Evolutionary conservation across 2,113 vertebrate species (phyloP).

Genomic region (Ochotona curzoniae): DNA sequence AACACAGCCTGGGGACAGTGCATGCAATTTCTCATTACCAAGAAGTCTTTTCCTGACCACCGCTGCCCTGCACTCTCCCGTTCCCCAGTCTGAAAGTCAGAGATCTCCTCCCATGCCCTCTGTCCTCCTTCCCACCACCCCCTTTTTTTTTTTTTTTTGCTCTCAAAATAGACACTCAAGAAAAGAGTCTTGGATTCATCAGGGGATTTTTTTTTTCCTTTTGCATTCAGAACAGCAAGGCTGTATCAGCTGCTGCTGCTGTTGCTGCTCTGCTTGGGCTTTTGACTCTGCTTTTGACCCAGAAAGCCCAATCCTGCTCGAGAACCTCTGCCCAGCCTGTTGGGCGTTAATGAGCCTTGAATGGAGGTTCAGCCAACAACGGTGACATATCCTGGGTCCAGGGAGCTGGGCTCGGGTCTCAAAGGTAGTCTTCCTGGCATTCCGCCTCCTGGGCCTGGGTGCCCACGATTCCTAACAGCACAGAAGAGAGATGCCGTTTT

Average conservation of each 20-base stretch:
- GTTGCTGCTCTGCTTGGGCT: too few species aligned
- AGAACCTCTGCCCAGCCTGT: background rate
- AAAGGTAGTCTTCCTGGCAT: too few species aligned
- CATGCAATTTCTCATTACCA: constrained; percentile 18
- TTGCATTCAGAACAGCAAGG: background rate
- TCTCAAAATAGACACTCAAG: background rate
- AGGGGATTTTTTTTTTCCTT: too few species aligned
- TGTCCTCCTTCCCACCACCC: background rate
- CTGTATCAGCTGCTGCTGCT: accelerated
- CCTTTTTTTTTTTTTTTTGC: too few species aligned
- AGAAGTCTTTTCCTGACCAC: background rate
- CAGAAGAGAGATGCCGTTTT: background rate
- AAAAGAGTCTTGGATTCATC: background rate
- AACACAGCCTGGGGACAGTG: constrained; percentile 12
- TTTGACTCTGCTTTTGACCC: background rate
- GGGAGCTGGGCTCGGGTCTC: background rate
- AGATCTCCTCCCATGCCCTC: too few species aligned
- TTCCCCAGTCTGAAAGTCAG: background rate
- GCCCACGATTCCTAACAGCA: background rate
- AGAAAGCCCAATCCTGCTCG: background rate
- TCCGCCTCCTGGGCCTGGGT: background rate
- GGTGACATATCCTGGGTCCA: accelerated
- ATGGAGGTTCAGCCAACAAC: accelerated
- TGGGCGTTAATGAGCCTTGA: background rate
- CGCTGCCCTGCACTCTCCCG: background rate